A percentile compares a stretch with the other conserved stretches of the same genome.
phyloP scores from a whole-genome alignment of 2,113 vertebrate species.

The Glaucidium brasilianum region DNA sequence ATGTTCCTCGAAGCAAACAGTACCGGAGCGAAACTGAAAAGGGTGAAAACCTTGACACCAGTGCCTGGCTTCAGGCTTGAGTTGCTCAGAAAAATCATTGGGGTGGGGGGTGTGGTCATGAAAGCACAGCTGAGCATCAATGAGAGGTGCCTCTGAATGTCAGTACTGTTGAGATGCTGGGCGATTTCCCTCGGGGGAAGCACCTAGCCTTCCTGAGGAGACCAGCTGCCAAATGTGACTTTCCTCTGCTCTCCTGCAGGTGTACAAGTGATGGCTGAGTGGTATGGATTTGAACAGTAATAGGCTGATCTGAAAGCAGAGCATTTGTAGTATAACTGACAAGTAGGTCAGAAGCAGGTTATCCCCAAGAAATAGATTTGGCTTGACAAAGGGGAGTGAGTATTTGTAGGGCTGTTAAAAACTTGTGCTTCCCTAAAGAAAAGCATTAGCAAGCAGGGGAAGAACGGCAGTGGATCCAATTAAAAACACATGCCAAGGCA shows the following conservation, averaged over 20 bases:
- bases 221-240: background rate
- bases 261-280: background rate
- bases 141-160: background rate
- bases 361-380: conserved; percentile 37
- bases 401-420: conserved; percentile 36
- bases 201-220: background rate
- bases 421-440: conserved; percentile 42
- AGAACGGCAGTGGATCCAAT: conserved; percentile 10
- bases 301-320: conserved; percentile 14
- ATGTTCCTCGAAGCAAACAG: conserved; percentile 11
- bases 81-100: background rate
- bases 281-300: background rate
- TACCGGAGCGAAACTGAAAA: background rate
- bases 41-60: background rate
- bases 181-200: background rate
- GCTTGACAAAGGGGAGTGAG: background rate
- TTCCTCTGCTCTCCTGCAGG: background rate
- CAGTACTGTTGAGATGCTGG: background rate
- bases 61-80: background rate
- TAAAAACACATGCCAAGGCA: conserved; percentile 20
- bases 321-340: conserved; percentile 12
- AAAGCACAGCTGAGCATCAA: background rate
- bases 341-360: conserved; percentile 47
- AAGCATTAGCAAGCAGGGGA: conserved; percentile 13
- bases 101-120: background rate